Evolutionary conservation across 2,888 invertebrate genomes (phyloP).

Genomic region (Notocelia uddmanniana): DNA sequence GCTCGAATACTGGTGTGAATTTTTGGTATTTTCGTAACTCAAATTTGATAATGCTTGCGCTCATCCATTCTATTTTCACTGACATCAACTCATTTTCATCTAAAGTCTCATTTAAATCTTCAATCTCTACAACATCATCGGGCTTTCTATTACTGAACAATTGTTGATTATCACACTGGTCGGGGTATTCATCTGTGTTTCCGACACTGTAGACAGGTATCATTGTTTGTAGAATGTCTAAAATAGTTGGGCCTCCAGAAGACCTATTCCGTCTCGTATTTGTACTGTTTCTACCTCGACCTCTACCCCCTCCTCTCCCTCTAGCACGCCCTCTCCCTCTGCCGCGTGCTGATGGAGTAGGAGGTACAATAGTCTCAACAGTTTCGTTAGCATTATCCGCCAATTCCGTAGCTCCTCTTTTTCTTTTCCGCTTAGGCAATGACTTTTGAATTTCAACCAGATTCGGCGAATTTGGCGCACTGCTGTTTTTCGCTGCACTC

Average conservation of each 20-base stretch:
- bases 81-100: constrained; percentile 77
- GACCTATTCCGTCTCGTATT: constrained; percentile 1
- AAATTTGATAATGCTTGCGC: constrained; percentile 70
- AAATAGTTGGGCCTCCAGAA: not conserved
- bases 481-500: constrained; percentile 6
- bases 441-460: constrained; percentile 29
- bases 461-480: constrained; percentile 25
- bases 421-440: constrained; percentile 37
- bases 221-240: constrained; percentile 7
- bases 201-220: constrained; percentile 67
- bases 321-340: constrained; percentile 43
- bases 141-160: constrained; percentile 59
- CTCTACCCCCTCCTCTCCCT: constrained; percentile 26
- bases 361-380: constrained; percentile 14
- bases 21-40: constrained; percentile 74
- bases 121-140: constrained; percentile 53
- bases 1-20: constrained; percentile 70
- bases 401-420: constrained; percentile 21
- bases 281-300: constrained; percentile 31
- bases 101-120: constrained; percentile 56
- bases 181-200: constrained; percentile 72
- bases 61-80: constrained; percentile 80
- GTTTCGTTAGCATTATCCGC: constrained; percentile 1
- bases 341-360: not conserved
- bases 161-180: constrained; percentile 60